A percentile compares a stretch with the other conserved stretches of the same genome.
These are phyloP conservation scores for Holothuria glaberrima DNA, from an alignment of 35 echinoderm and acorn worm species.

Conservation along the genomic window DNA sequence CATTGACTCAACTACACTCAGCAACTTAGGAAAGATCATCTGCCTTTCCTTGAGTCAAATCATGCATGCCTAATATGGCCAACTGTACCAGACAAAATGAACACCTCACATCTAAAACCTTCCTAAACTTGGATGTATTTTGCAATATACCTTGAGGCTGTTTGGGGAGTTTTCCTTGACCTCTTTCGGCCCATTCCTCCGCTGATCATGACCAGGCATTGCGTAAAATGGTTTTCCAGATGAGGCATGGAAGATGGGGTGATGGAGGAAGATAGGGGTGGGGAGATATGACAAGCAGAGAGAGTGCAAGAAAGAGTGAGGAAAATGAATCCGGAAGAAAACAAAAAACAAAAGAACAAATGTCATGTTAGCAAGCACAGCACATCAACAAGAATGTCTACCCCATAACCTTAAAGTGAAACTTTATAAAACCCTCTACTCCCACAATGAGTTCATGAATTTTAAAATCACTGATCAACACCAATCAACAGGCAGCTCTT, in stretches of 20 bases:
- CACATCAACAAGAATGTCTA: not conserved
- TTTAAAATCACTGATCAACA: no score
- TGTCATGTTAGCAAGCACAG: constrained; percentile 36
- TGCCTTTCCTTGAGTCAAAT: no score
- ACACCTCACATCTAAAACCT: no score
- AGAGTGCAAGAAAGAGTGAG: not conserved
- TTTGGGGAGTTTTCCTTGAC: constrained; percentile 86
- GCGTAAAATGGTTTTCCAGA: not conserved
- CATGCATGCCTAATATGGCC: no score
- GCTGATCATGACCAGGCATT: constrained; percentile 29
- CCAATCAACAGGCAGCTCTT: no score
- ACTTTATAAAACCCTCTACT: no score
- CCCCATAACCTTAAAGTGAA: not conserved
- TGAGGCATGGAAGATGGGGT: constrained; percentile 34
- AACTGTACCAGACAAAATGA: no score
- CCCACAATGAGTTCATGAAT: no score
- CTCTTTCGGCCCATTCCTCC: constrained; percentile 94
- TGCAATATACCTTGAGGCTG: constrained; percentile 82
- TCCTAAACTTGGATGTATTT: no score
- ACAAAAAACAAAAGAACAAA: not conserved
- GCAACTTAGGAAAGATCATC: no score
- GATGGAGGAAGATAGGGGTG: not conserved
- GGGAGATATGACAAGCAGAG: not conserved
- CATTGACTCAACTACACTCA: no score
- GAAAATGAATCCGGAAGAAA: constrained; percentile 3